Conservation (phyloP, 2,888 invertebrate genomes). For the Tortricodes alternella region DNA sequence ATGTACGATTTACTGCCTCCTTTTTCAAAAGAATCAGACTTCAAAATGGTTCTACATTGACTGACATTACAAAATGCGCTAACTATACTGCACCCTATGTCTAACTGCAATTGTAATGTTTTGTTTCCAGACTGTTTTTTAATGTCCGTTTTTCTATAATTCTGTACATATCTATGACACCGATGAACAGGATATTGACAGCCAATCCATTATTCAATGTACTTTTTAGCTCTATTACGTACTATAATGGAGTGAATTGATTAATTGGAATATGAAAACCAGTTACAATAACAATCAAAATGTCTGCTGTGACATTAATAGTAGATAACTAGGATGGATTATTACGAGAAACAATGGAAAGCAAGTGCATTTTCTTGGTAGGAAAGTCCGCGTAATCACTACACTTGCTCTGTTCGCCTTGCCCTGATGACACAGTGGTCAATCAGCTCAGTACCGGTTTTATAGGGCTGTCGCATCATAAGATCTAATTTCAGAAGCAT, state of each 20-base stretch:
- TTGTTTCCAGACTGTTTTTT: no score
- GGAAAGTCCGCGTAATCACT: constrained; percentile 10
- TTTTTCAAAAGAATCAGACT: no score
- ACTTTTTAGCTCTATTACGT: constrained; percentile 8
- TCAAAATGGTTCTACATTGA: no score
- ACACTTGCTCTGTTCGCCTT: constrained; percentile 49
- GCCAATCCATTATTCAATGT: constrained; percentile 15
- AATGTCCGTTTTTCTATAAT: no score
- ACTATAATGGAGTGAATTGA: constrained; percentile 17
- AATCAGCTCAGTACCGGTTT: constrained; percentile 48
- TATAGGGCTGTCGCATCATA: constrained; percentile 47
- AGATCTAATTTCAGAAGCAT: no score
- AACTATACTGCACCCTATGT: no score
- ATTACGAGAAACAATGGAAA: background rate
- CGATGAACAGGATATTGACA: constrained; percentile 21
- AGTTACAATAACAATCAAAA: constrained; percentile 15
- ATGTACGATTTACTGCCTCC: no score
- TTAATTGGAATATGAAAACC: constrained; percentile 20
- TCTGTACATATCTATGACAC: background rate
- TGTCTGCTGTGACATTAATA: background rate
- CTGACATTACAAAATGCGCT: no score
- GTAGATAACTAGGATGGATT: background rate
- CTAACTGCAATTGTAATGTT: no score
- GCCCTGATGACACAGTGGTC: constrained; percentile 66
- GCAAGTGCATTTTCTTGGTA: background rate